Base-by-base conservation (phyloP, 2,797 vertebrate species). In the Spizella passerina region DNA sequence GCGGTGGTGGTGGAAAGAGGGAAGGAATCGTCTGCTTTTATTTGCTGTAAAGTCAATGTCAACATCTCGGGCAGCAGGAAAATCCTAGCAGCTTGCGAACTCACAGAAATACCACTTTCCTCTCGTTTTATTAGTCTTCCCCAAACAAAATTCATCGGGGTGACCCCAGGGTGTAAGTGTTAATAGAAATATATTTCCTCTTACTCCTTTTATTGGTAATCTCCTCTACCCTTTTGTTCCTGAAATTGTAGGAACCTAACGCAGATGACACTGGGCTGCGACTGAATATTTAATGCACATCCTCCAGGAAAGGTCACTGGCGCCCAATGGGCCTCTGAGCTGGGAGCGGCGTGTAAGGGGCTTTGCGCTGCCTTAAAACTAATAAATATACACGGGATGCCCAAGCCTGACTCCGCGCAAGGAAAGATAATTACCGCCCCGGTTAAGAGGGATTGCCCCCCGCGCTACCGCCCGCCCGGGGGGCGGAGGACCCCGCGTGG, bases 211-310 rank as follows among this genome's bases (percentile, higher is more conserved):
- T 90, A 87, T 80, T 88, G 72, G 93, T 50, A 75, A 90, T 92
- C 64, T 78, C 65, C 65, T 81, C 80, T 80, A 73, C 46, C 70
- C 89, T 94, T 96, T 96, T 96, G 96, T 94, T 94, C 78, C 46
- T 44, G 68, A 92, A 93, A 93, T 56, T 71, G 61, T 89, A 82
- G 88, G 82, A 93, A 91, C 55, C 46, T 39, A 68, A 83, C 14
- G 19, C 60, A 44, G 88, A 94, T 88, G 88, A 94, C 72, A 88
- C 49, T 22, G 93, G 44, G 82, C 88, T 79, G 38, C 56, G 76
- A 47, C 88, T 96, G 88, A 96, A 94, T 89, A 91, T 80, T 94
- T 95, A 93, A 96, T 81, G 63, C 61, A 73, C 71, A 65, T 89
- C 69, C 86, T 91, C 63, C 77, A 76, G 82, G 82, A 97, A 95